Percentiles rank a stretch among this genome's conserved stretches.
Evolutionary conservation across 1,140 invertebrate genomes (phyloP).

Genomic region (Mya arenaria): DNA sequence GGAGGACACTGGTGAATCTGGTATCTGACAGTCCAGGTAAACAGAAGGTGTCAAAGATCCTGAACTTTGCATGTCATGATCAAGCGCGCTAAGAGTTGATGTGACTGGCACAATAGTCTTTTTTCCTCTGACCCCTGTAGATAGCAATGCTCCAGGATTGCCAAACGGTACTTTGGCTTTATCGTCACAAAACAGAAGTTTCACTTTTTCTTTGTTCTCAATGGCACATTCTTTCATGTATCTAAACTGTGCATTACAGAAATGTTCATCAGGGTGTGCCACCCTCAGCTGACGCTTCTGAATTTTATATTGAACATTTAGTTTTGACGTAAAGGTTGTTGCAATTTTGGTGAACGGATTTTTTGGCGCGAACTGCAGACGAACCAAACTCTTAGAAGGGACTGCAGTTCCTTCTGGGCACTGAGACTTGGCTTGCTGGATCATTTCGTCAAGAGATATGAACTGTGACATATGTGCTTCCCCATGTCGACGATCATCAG

Average conservation of each 20-base stretch:
- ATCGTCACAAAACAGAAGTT: neutral
- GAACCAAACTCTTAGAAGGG: constrained; percentile 8
- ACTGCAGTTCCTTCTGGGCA: constrained; percentile 25
- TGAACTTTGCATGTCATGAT: neutral
- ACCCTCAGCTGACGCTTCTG: constrained; percentile 49
- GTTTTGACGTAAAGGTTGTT: constrained; percentile 15
- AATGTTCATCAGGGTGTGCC: constrained; percentile 57
- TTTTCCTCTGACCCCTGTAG: neutral
- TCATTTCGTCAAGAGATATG: constrained; percentile 46
- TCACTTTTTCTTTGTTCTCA: neutral
- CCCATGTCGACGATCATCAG: constrained; percentile 46
- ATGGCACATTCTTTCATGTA: constrained; percentile 34
- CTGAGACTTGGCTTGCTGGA: neutral
- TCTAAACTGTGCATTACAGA: constrained; percentile 48
- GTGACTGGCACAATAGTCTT: neutral
- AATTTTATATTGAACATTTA: constrained; percentile 24
- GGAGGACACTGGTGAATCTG: neutral
- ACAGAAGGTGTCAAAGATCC: neutral
- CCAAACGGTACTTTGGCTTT: constrained; percentile 4
- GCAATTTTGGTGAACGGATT: constrained; percentile 12
- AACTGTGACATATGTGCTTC: constrained; percentile 40
- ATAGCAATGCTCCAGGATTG: neutral
- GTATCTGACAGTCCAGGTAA: neutral
- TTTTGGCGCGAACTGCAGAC: constrained; percentile 9
- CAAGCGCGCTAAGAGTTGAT: neutral